Evolutionary conservation across 2,113 vertebrate species (phyloP).

Genomic region (Chaetops frenatus): DNA sequence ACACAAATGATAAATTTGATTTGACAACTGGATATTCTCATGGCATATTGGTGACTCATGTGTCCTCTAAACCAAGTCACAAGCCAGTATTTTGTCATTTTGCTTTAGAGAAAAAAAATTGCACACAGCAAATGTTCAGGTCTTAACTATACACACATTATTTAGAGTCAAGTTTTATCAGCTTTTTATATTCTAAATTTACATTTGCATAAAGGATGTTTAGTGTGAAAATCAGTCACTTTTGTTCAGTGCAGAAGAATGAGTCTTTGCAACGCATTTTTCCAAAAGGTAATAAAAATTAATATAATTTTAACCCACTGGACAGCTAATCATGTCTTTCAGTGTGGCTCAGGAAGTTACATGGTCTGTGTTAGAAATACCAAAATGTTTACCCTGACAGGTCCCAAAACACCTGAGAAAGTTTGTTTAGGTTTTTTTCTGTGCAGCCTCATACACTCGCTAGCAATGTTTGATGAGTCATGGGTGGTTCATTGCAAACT

Average conservation of each 20-base stretch:
- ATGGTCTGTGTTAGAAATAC: background rate
- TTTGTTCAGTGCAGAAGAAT: background rate
- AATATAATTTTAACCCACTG: background rate
- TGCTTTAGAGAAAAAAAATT: background rate
- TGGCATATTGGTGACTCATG: background rate
- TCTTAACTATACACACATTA: background rate
- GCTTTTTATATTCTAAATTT: constrained; percentile 5
- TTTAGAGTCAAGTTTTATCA: background rate
- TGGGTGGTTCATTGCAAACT: background rate
- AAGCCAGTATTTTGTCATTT: background rate
- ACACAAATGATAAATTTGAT: constrained; percentile 15
- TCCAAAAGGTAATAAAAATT: constrained; percentile 21
- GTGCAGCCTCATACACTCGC: background rate
- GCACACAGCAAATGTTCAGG: background rate
- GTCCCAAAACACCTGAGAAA: background rate
- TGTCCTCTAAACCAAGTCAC: background rate
- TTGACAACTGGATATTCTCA: constrained; percentile 14
- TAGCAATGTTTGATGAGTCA: background rate
- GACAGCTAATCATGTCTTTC: background rate
- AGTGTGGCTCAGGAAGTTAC: constrained; percentile 4
- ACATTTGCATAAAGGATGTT: background rate
- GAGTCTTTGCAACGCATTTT: background rate
- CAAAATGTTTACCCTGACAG: background rate
- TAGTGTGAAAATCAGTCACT: background rate
- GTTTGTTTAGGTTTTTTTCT: background rate